These are phyloP conservation scores for Colletes latitarsis DNA, from an alignment of 1,140 invertebrate genomes.

Conservation along the genomic window DNA sequence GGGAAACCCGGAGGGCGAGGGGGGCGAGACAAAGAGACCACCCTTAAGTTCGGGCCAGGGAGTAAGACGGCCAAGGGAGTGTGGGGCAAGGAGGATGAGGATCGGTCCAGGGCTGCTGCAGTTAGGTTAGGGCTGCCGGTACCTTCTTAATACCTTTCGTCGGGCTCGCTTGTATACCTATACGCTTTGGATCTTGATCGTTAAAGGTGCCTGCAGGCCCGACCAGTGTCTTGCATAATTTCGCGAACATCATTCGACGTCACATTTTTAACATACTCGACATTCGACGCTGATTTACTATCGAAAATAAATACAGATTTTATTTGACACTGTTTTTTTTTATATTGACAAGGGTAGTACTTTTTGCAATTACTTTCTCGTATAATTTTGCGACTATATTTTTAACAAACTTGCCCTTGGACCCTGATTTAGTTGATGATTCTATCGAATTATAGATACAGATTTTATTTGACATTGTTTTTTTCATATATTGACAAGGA, in stretches of 20 bases:
- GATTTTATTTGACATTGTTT: too few species aligned
- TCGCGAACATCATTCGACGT: neutral
- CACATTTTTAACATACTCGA: constrained; percentile 6
- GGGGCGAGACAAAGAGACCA: constrained; percentile 69
- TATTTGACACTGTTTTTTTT: too few species aligned
- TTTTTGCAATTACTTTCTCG: too few species aligned
- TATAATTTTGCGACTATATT: too few species aligned
- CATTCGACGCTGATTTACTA: neutral
- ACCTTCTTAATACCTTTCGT: constrained; percentile 68
- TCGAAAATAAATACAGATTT: too few species aligned
- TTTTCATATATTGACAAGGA: too few species aligned
- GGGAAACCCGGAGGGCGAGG: constrained; percentile 9
- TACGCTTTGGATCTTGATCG: constrained; percentile 54
- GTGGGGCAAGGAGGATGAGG: constrained; percentile 53
- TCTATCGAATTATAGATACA: too few species aligned
- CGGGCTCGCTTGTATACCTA: constrained; percentile 50
- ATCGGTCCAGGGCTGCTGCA: constrained; percentile 66
- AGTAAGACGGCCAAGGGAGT: constrained; percentile 64
- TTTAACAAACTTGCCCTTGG: too few species aligned
- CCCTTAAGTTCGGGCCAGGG: constrained; percentile 67
- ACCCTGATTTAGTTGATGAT: too few species aligned
- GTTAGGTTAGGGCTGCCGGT: constrained; percentile 65
- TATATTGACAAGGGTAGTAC: too few species aligned
- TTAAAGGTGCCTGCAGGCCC: constrained; percentile 28
- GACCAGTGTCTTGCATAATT: constrained; percentile 16